phyloP scores from a whole-genome alignment of 2,888 invertebrate genomes.

The Drosophila neutralis region DNA sequence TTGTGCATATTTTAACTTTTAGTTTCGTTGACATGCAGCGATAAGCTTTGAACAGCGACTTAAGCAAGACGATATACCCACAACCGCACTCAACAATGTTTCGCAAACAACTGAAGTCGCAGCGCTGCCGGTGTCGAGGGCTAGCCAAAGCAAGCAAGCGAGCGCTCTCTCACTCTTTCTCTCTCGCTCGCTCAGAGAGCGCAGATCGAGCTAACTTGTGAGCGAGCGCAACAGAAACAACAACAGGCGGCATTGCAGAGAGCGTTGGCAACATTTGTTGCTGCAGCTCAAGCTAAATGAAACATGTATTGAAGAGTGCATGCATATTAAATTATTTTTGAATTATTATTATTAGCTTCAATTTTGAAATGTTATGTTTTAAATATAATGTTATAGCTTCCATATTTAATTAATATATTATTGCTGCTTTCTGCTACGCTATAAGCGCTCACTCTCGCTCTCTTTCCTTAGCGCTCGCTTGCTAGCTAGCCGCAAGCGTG shows the following conservation, averaged over 20 bases:
- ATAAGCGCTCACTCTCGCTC: background rate
- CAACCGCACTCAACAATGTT: constrained; percentile 62
- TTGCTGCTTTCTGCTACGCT: background rate
- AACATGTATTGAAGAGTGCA: background rate
- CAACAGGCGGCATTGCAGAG: constrained; percentile 29
- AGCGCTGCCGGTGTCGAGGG: constrained; percentile 57
- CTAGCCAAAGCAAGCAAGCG: constrained; percentile 39
- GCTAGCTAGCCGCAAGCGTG: constrained; percentile 33
- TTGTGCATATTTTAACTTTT: constrained; percentile 44
- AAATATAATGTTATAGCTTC: background rate
- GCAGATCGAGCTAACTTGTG: constrained; percentile 50
- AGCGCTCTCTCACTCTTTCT: constrained; percentile 13
- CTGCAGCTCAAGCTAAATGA: background rate
- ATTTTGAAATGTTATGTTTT: background rate
- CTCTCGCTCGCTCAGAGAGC: constrained; percentile 18
- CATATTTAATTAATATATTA: background rate
- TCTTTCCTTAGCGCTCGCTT: constrained; percentile 5
- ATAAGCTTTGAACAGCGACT: constrained; percentile 32
- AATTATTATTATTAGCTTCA: background rate
- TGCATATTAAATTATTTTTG: background rate
- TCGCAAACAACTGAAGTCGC: constrained; percentile 42
- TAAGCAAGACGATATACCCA: background rate
- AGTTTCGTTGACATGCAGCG: constrained; percentile 45
- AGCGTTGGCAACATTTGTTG: constrained; percentile 48
- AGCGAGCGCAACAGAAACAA: constrained; percentile 36